These are phyloP conservation scores for Carterocephalus palaemon DNA, from an alignment of 2,888 invertebrate species.

Conservation along the genomic window DNA sequence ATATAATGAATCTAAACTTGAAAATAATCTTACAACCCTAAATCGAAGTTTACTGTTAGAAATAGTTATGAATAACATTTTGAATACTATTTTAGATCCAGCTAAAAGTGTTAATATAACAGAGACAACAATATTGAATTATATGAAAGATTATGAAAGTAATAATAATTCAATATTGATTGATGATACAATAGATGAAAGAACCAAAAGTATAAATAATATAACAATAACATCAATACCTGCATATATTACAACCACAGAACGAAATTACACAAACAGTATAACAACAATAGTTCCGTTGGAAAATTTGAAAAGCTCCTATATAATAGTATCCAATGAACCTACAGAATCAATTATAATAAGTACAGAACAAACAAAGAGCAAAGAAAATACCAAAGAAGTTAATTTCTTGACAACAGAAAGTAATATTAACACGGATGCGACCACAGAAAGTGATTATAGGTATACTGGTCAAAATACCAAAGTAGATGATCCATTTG, in stretches of 20 bases:
- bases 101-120: background rate
- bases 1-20: constrained; percentile 22
- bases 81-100: constrained; percentile 6
- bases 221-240: constrained; percentile 1
- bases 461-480: background rate
- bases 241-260: background rate
- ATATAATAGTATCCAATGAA: background rate
- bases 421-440: background rate
- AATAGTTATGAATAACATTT: constrained; percentile 24
- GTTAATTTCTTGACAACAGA: background rate
- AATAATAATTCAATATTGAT: constrained; percentile 1
- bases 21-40: constrained; percentile 9
- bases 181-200: constrained; percentile 1
- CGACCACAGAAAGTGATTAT: background rate
- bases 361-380: background rate
- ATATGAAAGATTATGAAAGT: background rate
- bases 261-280: background rate
- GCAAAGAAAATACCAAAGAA: background rate
- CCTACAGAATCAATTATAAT: background rate
- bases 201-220: background rate
- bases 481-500: background rate
- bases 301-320: background rate
- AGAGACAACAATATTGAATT: background rate
- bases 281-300: constrained; percentile 9
- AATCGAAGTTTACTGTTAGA: constrained; percentile 24